These are phyloP conservation scores for Enteromius trimaculatus DNA, from an alignment of 2,797 vertebrate genomes.

Conservation along the genomic window DNA sequence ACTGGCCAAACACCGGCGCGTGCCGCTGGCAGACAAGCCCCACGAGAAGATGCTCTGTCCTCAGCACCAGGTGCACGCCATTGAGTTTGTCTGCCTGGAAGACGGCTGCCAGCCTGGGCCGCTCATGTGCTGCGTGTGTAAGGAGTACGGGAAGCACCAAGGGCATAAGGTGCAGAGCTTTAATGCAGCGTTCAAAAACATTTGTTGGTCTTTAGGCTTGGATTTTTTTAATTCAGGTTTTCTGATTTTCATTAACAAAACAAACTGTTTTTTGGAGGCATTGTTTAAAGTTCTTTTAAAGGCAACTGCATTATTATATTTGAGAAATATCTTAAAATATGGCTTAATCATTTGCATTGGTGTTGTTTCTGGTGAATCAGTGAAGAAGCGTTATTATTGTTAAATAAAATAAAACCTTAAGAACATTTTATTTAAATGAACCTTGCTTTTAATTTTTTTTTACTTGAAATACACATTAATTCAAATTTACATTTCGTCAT, in stretches of 20 bases:
- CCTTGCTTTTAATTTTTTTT: background rate
- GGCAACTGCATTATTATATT: background rate
- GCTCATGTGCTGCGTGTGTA: slow-evolving; percentile 99
- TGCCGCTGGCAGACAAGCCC: slow-evolving; percentile 96
- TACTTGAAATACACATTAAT: background rate
- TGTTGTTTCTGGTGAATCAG: background rate
- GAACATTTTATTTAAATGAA: background rate
- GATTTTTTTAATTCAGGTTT: background rate
- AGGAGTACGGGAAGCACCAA: slow-evolving; percentile 98
- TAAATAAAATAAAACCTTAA: background rate
- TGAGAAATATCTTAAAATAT: background rate
- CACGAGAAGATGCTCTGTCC: slow-evolving; percentile 96
- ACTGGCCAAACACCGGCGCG: slow-evolving; percentile 93
- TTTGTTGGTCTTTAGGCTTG: background rate
- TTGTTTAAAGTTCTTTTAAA: background rate
- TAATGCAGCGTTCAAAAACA: background rate
- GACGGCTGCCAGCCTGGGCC: slow-evolving; percentile 90
- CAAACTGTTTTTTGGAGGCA: background rate
- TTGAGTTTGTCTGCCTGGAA: slow-evolving; percentile 97
- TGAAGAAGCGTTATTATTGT: background rate
- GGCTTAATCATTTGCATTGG: background rate
- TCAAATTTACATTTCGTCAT: background rate
- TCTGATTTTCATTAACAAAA: background rate
- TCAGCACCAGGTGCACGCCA: slow-evolving; percentile 97
- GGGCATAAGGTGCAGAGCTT: slow-evolving; percentile 90